Percentiles rank a stretch among this genome's conserved stretches.
Conservation (phyloP, 2,113 vertebrate genomes). For the Myiopsitta monachus region DNA sequence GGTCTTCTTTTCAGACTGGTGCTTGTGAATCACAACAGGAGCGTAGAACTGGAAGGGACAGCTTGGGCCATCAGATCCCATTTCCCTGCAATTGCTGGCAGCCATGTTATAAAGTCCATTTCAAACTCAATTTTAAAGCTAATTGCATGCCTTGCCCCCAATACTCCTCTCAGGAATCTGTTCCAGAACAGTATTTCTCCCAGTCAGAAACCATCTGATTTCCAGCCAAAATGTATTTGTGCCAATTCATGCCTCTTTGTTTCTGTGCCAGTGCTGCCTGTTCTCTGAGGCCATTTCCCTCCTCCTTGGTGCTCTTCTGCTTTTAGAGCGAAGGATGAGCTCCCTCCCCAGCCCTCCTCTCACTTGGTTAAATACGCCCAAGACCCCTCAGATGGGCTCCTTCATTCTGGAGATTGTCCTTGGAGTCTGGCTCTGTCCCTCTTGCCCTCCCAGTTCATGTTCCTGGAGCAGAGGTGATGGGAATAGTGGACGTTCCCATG, state of each 20-base stretch:
- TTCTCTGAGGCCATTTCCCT: background rate
- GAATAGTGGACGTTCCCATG: fast-evolving
- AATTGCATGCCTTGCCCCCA: slow-evolving; percentile 39
- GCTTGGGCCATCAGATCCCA: slow-evolving; percentile 1
- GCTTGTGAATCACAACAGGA: background rate
- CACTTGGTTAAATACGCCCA: background rate
- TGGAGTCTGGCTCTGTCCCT: background rate
- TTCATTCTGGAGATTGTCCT: background rate
- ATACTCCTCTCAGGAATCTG: background rate
- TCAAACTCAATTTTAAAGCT: slow-evolving; percentile 51
- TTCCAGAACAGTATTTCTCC: slow-evolving; percentile 51
- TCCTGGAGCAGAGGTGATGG: background rate
- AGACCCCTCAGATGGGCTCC: background rate
- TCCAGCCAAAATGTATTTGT: slow-evolving; percentile 33
- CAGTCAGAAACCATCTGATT: slow-evolving; percentile 33
- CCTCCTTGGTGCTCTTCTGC: background rate
- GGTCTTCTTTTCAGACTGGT: background rate
- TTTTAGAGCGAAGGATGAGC: background rate
- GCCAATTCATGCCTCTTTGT: slow-evolving; percentile 38
- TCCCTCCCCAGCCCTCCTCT: background rate
- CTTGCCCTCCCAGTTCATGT: background rate
- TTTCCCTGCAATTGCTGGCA: slow-evolving; percentile 50
- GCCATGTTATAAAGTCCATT: slow-evolving; percentile 29
- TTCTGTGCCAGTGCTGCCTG: slow-evolving; percentile 24
- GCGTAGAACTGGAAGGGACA: background rate